Conservation (phyloP, 2,797 vertebrate species). For the Crenuchus spilurus region DNA sequence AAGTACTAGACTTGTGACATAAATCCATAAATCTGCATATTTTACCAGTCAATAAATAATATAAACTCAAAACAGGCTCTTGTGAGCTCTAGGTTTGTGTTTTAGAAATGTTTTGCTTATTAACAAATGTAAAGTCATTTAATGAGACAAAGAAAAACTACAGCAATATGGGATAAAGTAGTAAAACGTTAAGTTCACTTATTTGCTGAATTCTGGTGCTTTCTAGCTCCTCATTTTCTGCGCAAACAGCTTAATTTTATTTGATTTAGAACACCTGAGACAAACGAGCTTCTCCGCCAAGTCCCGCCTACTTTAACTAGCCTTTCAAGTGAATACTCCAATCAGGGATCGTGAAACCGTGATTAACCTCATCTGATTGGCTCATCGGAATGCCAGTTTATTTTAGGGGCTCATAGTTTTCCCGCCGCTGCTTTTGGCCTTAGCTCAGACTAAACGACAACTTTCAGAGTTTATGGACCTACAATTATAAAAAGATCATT, state of each 20-base stretch:
- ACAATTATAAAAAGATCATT: slow-evolving; percentile 38
- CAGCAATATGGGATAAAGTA: no score
- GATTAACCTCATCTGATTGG: slow-evolving; percentile 64
- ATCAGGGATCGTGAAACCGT: neutral
- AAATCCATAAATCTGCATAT: no score
- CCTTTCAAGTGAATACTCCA: slow-evolving; percentile 1
- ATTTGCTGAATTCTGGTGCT: no score
- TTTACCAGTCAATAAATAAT: no score
- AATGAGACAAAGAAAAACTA: no score
- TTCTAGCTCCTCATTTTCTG: no score
- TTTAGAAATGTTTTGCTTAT: no score
- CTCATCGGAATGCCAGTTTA: slow-evolving; percentile 67
- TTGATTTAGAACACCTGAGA: neutral
- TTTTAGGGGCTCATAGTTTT: slow-evolving; percentile 59
- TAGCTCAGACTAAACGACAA: slow-evolving; percentile 5
- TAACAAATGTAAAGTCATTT: no score
- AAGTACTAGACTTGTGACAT: no score
- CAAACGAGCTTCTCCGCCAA: neutral
- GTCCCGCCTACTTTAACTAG: neutral
- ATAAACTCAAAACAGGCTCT: no score
- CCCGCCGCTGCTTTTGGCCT: slow-evolving; percentile 61
- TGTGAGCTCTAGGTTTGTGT: no score
- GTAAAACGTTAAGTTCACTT: no score
- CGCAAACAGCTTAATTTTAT: neutral
- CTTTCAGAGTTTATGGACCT: slow-evolving; percentile 13